Percentiles rank a stretch among this genome's conserved stretches.
These are phyloP conservation scores for Gallinago stenura DNA, from an alignment of 2,797 vertebrate genomes.

Conservation along the genomic window DNA sequence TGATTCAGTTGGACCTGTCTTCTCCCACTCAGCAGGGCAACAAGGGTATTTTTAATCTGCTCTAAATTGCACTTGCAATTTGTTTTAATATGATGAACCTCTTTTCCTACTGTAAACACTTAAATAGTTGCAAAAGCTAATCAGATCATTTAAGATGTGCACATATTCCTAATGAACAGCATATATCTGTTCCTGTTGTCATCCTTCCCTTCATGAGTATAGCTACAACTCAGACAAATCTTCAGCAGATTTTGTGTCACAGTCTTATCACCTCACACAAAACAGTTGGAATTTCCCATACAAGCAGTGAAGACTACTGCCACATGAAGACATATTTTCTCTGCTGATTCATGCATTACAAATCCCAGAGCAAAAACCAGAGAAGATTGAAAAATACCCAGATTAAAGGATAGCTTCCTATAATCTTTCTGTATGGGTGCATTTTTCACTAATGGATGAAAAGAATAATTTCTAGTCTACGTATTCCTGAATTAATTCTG, in stretches of 20 bases:
- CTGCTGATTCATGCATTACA: constrained; percentile 68
- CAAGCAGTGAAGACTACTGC: constrained; percentile 46
- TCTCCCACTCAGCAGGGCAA: background rate
- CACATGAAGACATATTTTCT: background rate
- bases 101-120: background rate
- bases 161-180: background rate
- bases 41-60: background rate
- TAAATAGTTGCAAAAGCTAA: background rate
- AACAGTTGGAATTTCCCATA: constrained; percentile 22
- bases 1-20: background rate
- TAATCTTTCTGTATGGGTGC: constrained; percentile 51
- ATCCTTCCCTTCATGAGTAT: constrained; percentile 1
- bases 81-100: background rate
- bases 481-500: constrained; percentile 73
- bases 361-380: constrained; percentile 79
- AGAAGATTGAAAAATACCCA: constrained; percentile 26
- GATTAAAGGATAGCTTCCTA: constrained; percentile 9
- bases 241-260: constrained; percentile 38
- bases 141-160: background rate
- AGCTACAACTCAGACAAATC: constrained; percentile 49
- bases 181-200: background rate
- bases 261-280: constrained; percentile 50
- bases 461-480: constrained; percentile 71
- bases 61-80: background rate
- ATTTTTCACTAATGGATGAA: constrained; percentile 34